A percentile compares a stretch with the other conserved stretches of the same genome.
phyloP scores from a whole-genome alignment of 2,113 vertebrate species.

The Elaphurus davidianus region DNA sequence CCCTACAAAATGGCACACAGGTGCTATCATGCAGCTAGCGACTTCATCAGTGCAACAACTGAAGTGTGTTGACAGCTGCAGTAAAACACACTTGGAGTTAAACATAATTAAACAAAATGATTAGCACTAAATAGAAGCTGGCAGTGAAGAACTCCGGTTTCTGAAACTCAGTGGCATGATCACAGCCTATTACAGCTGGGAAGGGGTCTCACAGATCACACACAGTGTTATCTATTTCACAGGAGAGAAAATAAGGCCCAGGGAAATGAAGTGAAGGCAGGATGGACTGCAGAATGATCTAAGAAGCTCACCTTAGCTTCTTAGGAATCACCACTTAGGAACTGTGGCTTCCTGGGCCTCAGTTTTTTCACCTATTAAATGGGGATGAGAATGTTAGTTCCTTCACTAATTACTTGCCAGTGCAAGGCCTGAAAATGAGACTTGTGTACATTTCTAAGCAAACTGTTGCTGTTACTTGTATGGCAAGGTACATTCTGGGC shows the following conservation, averaged over 20 bases:
- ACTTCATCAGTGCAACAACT: background rate
- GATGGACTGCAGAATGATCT: background rate
- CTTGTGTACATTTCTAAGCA: background rate
- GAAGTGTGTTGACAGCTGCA: background rate
- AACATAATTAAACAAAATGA: background rate
- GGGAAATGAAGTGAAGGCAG: background rate
- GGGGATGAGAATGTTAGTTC: background rate
- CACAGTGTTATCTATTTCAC: background rate
- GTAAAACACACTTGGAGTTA: background rate
- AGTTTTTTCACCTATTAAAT: background rate
- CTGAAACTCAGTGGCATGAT: background rate
- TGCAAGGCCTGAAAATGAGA: background rate
- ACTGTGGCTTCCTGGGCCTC: background rate
- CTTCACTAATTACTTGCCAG: background rate
- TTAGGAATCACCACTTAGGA: background rate
- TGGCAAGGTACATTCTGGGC: background rate
- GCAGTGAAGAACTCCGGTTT: background rate
- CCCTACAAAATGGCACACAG: conserved; percentile 1
- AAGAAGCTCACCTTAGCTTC: background rate
- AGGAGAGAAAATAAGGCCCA: background rate
- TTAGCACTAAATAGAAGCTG: background rate
- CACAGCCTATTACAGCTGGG: background rate
- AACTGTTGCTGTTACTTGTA: background rate
- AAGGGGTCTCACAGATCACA: background rate
- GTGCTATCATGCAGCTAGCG: background rate